These are phyloP conservation scores for Diarsia brunnea DNA, from an alignment of 2,888 invertebrate genomes.

Conservation along the genomic window DNA sequence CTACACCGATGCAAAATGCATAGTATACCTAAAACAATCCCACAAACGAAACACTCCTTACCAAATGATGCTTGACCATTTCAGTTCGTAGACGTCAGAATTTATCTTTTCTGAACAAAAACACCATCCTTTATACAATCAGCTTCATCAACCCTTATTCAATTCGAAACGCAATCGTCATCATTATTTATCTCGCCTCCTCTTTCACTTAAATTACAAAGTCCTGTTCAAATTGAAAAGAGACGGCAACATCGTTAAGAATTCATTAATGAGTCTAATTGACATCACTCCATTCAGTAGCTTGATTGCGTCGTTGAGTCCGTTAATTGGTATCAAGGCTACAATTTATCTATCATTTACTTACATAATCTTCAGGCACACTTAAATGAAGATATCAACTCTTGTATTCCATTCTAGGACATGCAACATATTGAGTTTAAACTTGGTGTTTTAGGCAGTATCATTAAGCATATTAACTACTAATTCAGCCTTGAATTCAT, in stretches of 20 bases:
- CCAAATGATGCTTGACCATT: background rate
- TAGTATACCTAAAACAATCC: background rate
- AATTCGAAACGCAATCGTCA: constrained; percentile 40
- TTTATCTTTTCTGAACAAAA: background rate
- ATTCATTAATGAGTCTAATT: constrained; percentile 70
- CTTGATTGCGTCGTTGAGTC: constrained; percentile 68
- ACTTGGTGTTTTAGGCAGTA: background rate
- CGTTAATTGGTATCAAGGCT: constrained; percentile 67
- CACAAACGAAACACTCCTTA: background rate
- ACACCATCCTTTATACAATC: constrained; percentile 8
- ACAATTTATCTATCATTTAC: constrained; percentile 65
- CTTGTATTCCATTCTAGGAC: constrained; percentile 1
- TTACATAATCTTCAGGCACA: constrained; percentile 58
- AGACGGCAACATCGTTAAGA: constrained; percentile 65
- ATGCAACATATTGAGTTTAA: background rate
- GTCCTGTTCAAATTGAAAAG: constrained; percentile 66
- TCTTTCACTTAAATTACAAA: constrained; percentile 50
- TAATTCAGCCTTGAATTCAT: background rate
- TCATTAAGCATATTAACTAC: constrained; percentile 11
- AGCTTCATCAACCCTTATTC: constrained; percentile 27
- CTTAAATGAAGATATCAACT: constrained; percentile 40
- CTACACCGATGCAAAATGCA: background rate
- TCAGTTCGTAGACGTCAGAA: background rate
- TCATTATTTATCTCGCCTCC: constrained; percentile 40
- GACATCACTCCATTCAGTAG: constrained; percentile 68